Evolutionary conservation across 1,140 invertebrate species (phyloP).

Genomic region (Diorhabda carinulata): DNA sequence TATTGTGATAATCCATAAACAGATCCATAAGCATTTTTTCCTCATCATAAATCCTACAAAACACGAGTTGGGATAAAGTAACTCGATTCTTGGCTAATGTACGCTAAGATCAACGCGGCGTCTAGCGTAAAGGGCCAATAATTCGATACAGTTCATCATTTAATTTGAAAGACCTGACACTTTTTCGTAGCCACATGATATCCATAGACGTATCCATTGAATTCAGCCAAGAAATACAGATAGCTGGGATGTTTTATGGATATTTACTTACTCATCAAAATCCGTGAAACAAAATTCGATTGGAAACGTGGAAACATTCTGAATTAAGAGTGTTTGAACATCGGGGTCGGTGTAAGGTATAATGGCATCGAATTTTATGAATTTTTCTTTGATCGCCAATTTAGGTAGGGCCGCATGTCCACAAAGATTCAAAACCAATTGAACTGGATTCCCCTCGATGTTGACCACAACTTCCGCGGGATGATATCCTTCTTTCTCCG

Average conservation of each 20-base stretch:
- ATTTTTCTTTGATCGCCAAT: slow-evolving; percentile 40
- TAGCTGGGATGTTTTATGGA: not conserved
- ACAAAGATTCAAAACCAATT: slow-evolving; percentile 34
- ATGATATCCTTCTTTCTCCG: slow-evolving; percentile 28
- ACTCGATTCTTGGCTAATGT: no score
- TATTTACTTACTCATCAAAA: slow-evolving; percentile 45
- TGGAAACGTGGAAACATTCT: slow-evolving; percentile 44
- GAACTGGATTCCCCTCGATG: slow-evolving; percentile 39
- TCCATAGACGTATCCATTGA: no score
- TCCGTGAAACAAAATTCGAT: slow-evolving; percentile 50
- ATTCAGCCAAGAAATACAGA: no score
- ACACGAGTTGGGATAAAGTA: no score
- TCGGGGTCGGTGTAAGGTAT: slow-evolving; percentile 42
- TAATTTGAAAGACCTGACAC: no score
- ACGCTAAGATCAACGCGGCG: no score
- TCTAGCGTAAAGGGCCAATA: no score
- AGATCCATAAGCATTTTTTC: slow-evolving; percentile 33
- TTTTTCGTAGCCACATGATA: no score
- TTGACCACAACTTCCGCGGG: slow-evolving; percentile 39
- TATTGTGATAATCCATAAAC: slow-evolving; percentile 28
- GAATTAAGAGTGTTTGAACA: slow-evolving; percentile 41
- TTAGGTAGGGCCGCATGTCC: slow-evolving; percentile 44
- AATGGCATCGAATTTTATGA: slow-evolving; percentile 42
- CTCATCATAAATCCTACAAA: slow-evolving; percentile 28
- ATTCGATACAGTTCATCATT: no score